Evolutionary conservation across 1,140 invertebrate species (phyloP).

Genomic region (Tetragnatha versicolor): DNA sequence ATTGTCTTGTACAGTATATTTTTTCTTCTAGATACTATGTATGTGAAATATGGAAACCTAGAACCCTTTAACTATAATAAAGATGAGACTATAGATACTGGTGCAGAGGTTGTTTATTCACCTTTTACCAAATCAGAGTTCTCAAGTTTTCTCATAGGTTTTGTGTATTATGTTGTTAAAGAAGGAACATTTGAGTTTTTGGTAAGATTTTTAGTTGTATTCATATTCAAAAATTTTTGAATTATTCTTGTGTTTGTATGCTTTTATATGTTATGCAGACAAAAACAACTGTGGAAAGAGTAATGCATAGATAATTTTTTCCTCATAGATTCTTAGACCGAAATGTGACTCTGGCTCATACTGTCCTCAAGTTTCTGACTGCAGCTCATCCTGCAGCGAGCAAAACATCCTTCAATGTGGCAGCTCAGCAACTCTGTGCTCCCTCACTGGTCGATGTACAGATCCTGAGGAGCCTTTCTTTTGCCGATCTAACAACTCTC

Average conservation of each 20-base stretch:
- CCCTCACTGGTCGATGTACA: slow-evolving; percentile 9
- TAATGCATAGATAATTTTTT: background rate
- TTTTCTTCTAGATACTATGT: too few relatives aligned
- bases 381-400: background rate
- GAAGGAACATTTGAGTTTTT: slow-evolving; percentile 23
- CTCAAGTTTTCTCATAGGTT: slow-evolving; percentile 5
- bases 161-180: slow-evolving; percentile 22
- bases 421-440: background rate
- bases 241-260: background rate
- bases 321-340: slow-evolving; percentile 24
- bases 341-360: slow-evolving; percentile 19
- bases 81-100: background rate
- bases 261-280: background rate
- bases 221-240: background rate
- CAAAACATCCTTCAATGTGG: background rate
- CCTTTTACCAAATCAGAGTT: background rate
- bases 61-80: too few relatives aligned
- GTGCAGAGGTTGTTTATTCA: background rate
- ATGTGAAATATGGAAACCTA: too few relatives aligned
- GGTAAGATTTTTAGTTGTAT: background rate
- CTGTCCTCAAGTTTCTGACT: slow-evolving; percentile 12
- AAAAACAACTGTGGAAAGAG: background rate
- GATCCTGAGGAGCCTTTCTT: background rate
- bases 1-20: too few relatives aligned
- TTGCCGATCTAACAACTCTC: background rate